These are phyloP conservation scores for Xenentodon cancila DNA, from an alignment of 2,797 vertebrate genomes.

Conservation along the genomic window DNA sequence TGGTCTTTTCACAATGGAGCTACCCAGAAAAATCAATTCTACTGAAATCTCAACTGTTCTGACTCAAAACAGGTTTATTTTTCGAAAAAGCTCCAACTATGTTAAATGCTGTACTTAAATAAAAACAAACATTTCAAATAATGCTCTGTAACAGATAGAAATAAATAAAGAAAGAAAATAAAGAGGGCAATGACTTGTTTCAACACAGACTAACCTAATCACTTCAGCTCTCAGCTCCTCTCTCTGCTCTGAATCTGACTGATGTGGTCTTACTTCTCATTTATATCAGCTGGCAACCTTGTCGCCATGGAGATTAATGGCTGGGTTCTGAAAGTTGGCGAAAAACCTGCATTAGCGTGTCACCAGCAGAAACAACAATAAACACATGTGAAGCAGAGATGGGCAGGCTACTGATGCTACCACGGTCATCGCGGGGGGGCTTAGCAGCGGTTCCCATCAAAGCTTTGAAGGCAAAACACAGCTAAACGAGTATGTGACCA, in stretches of 20 bases:
- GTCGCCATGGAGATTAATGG: constrained; percentile 79
- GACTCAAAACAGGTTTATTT: too few relatives aligned
- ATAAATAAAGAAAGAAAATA: not conserved
- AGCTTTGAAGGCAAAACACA: constrained; percentile 43
- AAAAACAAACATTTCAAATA: constrained; percentile 44
- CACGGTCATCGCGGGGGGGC: constrained; percentile 33
- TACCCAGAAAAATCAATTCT: too few relatives aligned
- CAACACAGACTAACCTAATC: constrained; percentile 20
- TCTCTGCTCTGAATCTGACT: constrained; percentile 40
- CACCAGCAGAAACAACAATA: constrained; percentile 66
- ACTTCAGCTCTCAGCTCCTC: constrained; percentile 25
- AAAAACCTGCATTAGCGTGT: constrained; percentile 74
- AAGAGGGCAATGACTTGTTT: constrained; percentile 22
- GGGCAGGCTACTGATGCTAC: constrained; percentile 39
- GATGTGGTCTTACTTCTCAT: constrained; percentile 52
- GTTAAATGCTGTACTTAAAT: constrained; percentile 32
- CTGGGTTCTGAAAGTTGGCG: constrained; percentile 78
- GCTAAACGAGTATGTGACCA: constrained; percentile 37
- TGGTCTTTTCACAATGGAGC: too few relatives aligned
- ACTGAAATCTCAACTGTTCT: too few relatives aligned
- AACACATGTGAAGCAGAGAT: constrained; percentile 28
- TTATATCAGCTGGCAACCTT: constrained; percentile 66
- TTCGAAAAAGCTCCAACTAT: constrained; percentile 42
- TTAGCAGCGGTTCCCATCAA: constrained; percentile 52
- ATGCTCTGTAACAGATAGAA: constrained; percentile 20